Evolutionary conservation across 2,888 invertebrate genomes (phyloP).

Genomic region (Ophioninae sp.): DNA sequence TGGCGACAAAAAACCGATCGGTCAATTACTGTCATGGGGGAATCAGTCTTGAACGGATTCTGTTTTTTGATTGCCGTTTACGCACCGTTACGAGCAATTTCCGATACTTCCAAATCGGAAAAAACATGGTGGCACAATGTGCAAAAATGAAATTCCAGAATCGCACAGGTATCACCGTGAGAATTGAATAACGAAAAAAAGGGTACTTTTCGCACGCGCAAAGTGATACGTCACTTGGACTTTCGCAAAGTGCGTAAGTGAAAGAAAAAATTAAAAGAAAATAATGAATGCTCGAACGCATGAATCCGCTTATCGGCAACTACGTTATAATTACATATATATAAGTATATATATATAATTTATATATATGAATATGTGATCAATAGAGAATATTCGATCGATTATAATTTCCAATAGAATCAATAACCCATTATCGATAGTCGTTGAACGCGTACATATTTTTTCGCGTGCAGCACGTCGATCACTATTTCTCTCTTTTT

Average conservation of each 20-base stretch:
- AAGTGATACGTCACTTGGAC: background rate
- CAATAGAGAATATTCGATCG: slow-evolving; percentile 15
- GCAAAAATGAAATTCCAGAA: slow-evolving; percentile 13
- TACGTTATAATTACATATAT: slow-evolving; percentile 6
- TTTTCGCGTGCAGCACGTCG: slow-evolving; percentile 2
- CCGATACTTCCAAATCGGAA: background rate
- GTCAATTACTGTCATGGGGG: slow-evolving; percentile 30
- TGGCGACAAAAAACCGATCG: background rate
- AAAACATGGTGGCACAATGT: slow-evolving; percentile 31
- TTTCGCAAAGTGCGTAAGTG: background rate
- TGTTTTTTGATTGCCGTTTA: background rate
- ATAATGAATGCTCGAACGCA: background rate
- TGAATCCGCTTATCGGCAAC: slow-evolving; percentile 22
- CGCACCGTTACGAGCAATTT: background rate
- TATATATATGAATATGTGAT: background rate
- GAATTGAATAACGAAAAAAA: slow-evolving; percentile 18
- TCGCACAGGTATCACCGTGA: slow-evolving; percentile 36
- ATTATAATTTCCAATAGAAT: slow-evolving; percentile 32
- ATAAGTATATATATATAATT: background rate
- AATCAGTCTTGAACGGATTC: slow-evolving; percentile 36
- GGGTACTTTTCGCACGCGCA: slow-evolving; percentile 38
- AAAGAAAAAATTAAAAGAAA: slow-evolving; percentile 8
- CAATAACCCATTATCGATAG: slow-evolving; percentile 26
- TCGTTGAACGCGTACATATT: background rate
- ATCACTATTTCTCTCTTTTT: slow-evolving; percentile 11